Evolutionary conservation across 2,797 vertebrate genomes (phyloP).

Genomic region (Erithacus rubecula): DNA sequence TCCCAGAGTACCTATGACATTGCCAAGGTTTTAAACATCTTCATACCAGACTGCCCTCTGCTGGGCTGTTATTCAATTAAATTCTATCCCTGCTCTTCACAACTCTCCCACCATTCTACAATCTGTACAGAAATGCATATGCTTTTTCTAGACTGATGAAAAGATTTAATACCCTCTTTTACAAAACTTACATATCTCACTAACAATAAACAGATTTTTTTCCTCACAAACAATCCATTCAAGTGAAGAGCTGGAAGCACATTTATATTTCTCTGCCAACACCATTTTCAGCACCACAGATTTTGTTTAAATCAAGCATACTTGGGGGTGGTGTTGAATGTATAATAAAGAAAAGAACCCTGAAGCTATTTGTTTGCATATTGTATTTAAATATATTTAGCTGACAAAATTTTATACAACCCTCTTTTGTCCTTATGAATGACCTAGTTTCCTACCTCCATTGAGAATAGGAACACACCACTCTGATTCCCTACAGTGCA

Average conservation of each 20-base stretch:
- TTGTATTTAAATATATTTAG: neutral
- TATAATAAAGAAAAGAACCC: neutral
- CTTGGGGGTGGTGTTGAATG: neutral
- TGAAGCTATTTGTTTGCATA: neutral
- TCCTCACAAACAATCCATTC: neutral
- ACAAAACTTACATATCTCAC: neutral
- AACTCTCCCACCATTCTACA: neutral
- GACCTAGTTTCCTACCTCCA: neutral
- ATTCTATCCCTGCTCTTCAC: neutral
- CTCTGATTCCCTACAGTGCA: neutral
- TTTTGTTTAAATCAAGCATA: neutral
- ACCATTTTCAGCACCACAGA: neutral
- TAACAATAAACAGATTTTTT: neutral
- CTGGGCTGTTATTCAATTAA: slow-evolving; percentile 39
- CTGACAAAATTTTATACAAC: neutral
- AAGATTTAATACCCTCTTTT: neutral
- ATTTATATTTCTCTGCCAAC: neutral
- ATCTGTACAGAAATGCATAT: neutral
- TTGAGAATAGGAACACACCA: neutral
- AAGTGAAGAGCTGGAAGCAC: neutral
- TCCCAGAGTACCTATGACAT: neutral
- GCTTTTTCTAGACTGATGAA: neutral
- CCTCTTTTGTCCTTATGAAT: neutral
- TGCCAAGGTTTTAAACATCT: neutral
- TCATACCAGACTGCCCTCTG: slow-evolving; percentile 71